These are phyloP conservation scores for Drosophila koepferae DNA, from an alignment of 2,888 invertebrate species.

Conservation along the genomic window DNA sequence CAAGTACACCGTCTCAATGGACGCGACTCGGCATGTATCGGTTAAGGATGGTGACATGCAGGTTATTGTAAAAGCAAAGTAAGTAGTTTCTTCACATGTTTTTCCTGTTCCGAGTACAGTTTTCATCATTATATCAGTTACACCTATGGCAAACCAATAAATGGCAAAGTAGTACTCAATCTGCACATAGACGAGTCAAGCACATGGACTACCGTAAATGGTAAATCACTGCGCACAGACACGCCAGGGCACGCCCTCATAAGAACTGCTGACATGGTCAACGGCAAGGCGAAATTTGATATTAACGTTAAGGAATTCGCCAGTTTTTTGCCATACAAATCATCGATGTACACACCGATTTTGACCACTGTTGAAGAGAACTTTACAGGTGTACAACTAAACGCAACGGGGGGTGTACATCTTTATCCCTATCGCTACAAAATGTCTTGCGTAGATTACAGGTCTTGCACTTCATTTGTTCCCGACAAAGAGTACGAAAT, in stretches of 20 bases:
- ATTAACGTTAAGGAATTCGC: slow-evolving; percentile 75
- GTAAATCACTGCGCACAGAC: no score
- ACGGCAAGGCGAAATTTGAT: slow-evolving; percentile 81
- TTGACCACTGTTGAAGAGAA: slow-evolving; percentile 94
- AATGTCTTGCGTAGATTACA: slow-evolving; percentile 88
- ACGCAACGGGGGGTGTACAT: slow-evolving; percentile 90
- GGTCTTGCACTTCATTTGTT: slow-evolving; percentile 94
- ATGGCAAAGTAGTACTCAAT: slow-evolving; percentile 93
- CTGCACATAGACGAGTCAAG: slow-evolving; percentile 55
- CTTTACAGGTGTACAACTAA: slow-evolving; percentile 92
- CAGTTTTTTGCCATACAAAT: slow-evolving; percentile 52
- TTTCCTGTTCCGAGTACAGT: not conserved
- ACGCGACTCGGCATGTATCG: slow-evolving; percentile 92
- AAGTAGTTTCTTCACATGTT: slow-evolving; percentile 38
- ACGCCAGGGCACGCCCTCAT: slow-evolving; percentile 61
- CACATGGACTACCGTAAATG: no score
- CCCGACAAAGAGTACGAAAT: slow-evolving; percentile 94
- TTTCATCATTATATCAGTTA: slow-evolving; percentile 86
- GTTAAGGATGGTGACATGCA: slow-evolving; percentile 92
- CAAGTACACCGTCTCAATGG: slow-evolving; percentile 94
- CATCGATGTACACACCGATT: slow-evolving; percentile 83
- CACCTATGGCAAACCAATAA: slow-evolving; percentile 91
- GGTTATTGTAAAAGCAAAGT: slow-evolving; percentile 88
- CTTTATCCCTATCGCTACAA: slow-evolving; percentile 92
- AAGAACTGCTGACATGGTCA: slow-evolving; percentile 74